phyloP scores from a whole-genome alignment of 2,797 vertebrate genomes.

The Dendrocincla fuliginosa region DNA sequence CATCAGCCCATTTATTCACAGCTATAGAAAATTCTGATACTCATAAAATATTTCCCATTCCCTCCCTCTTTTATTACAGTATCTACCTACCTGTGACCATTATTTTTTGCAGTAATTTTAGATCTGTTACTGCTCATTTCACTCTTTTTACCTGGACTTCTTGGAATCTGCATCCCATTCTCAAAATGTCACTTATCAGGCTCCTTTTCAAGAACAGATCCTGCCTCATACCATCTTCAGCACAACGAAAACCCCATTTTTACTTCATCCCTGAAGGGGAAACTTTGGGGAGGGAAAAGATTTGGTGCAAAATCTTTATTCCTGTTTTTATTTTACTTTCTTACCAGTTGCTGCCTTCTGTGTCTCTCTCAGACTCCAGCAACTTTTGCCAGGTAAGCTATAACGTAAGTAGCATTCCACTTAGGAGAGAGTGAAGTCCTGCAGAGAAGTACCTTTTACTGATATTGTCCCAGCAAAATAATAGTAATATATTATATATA shows the following conservation, averaged over 20 bases:
- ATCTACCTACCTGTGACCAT: not conserved
- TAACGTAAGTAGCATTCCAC: not conserved
- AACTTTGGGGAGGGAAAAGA: not conserved
- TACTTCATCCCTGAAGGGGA: not conserved
- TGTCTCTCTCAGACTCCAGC: not conserved
- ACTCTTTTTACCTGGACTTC: not conserved
- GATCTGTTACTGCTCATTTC: not conserved
- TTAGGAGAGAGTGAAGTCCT: not conserved
- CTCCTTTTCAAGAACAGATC: not conserved
- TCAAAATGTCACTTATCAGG: not conserved
- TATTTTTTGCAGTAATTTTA: not conserved
- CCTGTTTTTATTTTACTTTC: not conserved
- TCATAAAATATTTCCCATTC: not conserved
- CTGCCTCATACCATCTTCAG: not conserved
- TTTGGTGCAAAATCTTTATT: not conserved
- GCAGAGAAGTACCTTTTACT: not conserved
- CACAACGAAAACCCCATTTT: not conserved
- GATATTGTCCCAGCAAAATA: not conserved
- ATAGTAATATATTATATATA: not conserved
- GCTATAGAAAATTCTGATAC: not conserved
- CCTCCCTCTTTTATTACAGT: not conserved
- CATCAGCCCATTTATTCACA: conserved; percentile 1
- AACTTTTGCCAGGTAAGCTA: not conserved
- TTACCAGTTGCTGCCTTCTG: not conserved
- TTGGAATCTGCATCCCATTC: not conserved